Evolutionary conservation across 2,888 invertebrate genomes (phyloP).

Genomic region (Globia sparganii): DNA sequence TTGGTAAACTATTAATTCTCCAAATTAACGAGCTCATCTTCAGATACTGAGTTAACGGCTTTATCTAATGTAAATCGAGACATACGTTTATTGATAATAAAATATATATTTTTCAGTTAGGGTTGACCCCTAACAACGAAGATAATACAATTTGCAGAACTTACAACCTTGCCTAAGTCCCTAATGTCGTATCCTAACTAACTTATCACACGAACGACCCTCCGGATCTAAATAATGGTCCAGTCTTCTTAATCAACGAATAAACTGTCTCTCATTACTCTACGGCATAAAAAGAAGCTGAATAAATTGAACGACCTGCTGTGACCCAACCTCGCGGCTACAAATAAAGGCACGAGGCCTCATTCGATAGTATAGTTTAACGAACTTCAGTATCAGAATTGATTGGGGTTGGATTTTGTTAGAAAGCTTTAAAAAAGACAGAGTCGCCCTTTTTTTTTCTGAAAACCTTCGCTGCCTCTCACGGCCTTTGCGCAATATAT

Average conservation of each 20-base stretch:
- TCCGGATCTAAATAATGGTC: constrained; percentile 23
- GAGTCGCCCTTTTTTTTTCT: not conserved
- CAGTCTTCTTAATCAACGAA: constrained; percentile 44
- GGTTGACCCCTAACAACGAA: constrained; percentile 24
- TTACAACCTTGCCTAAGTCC: constrained; percentile 30
- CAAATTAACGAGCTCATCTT: not conserved
- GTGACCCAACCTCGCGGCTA: constrained; percentile 43
- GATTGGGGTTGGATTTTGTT: not conserved
- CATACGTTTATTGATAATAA: not conserved
- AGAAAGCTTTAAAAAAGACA: not conserved
- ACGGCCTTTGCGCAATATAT: not conserved
- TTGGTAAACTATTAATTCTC: not conserved
- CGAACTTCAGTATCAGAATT: constrained; percentile 16
- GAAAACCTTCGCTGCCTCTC: not conserved
- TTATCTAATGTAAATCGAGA: not conserved
- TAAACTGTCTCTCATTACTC: constrained; percentile 52
- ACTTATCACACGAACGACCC: constrained; percentile 48
- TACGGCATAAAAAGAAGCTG: constrained; percentile 38
- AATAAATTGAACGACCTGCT: constrained; percentile 54
- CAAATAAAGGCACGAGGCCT: constrained; percentile 35
- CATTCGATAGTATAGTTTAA: constrained; percentile 29
- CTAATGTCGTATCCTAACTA: constrained; percentile 35
- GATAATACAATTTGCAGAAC: constrained; percentile 33
- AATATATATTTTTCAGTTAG: too few relatives aligned
- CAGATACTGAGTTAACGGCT: not conserved